Percentiles rank a stretch among this genome's conserved stretches.
phyloP scores from a whole-genome alignment of 2,888 invertebrate genomes.

The Frankliniella fusca region DNA sequence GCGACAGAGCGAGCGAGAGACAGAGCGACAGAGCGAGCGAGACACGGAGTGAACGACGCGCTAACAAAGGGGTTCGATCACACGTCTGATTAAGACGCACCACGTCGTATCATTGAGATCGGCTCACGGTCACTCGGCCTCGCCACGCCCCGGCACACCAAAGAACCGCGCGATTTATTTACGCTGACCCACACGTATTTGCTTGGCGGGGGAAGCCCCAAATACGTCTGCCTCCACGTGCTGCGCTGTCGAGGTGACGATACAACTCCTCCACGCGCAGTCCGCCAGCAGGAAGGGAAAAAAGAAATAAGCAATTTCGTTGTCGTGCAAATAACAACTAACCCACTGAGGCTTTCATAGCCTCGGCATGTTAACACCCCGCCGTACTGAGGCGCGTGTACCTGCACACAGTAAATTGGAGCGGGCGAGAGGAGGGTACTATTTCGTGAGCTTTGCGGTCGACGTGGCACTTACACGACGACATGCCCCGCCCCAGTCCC shows the following conservation, averaged over 20 bases:
- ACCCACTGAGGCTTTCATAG: too few relatives aligned
- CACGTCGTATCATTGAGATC: slow-evolving; percentile 1
- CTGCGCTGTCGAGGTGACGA: too few relatives aligned
- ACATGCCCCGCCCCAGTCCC: too few relatives aligned
- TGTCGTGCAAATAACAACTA: too few relatives aligned
- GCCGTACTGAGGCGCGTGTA: too few relatives aligned
- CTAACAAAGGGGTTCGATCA: slow-evolving; percentile 13
- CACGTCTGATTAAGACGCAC: slow-evolving; percentile 21
- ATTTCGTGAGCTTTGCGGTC: too few relatives aligned
- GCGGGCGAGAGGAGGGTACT: too few relatives aligned
- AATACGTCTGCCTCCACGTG: too few relatives aligned
- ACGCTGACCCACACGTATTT: neutral
- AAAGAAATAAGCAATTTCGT: too few relatives aligned
- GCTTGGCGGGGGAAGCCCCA: neutral
- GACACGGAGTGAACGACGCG: neutral
- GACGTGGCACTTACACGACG: too few relatives aligned
- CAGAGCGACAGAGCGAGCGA: neutral
- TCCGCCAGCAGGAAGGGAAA: neutral
- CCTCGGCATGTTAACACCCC: too few relatives aligned
- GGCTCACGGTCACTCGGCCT: neutral
- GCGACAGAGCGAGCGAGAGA: neutral
- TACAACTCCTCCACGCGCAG: neutral
- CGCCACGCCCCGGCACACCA: neutral
- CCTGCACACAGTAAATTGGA: too few relatives aligned
- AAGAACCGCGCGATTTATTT: neutral